These are phyloP conservation scores for Abrostola tripartita DNA, from an alignment of 2,888 invertebrate species.

Conservation along the genomic window DNA sequence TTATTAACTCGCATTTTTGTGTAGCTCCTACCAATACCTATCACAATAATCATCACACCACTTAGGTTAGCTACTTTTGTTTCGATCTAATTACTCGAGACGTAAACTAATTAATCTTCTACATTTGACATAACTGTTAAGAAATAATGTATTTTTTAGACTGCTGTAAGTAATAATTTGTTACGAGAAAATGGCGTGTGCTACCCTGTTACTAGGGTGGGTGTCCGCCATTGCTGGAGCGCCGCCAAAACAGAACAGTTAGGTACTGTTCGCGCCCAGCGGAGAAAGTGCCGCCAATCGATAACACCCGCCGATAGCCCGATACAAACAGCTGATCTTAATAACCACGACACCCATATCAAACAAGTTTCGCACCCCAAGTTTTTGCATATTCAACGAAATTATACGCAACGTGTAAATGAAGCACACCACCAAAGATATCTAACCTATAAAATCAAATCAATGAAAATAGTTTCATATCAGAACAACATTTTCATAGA, in stretches of 20 bases:
- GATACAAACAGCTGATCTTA: slow-evolving; percentile 75
- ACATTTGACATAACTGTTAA: background rate
- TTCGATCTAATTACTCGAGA: too few relatives aligned
- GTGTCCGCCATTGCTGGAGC: slow-evolving; percentile 71
- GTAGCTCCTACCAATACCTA: too few relatives aligned
- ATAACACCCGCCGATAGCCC: slow-evolving; percentile 71
- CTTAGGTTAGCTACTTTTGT: too few relatives aligned
- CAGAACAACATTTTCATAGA: slow-evolving; percentile 8
- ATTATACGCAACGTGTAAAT: slow-evolving; percentile 5
- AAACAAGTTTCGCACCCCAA: slow-evolving; percentile 16
- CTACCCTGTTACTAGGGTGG: slow-evolving; percentile 67
- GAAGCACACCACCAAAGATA: background rate
- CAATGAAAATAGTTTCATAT: slow-evolving; percentile 18
- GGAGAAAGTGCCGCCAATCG: slow-evolving; percentile 79
- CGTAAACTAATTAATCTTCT: too few relatives aligned
- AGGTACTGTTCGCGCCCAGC: slow-evolving; percentile 62
- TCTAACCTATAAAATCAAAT: slow-evolving; percentile 8
- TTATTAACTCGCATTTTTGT: too few relatives aligned
- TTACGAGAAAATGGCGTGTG: slow-evolving; percentile 50
- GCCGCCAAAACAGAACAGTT: slow-evolving; percentile 76
- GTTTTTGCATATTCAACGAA: slow-evolving; percentile 13
- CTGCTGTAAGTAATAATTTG: slow-evolving; percentile 26
- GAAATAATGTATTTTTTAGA: slow-evolving; percentile 1
- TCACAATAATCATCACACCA: too few relatives aligned
- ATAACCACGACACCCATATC: slow-evolving; percentile 39